Evolutionary conservation across 1,140 invertebrate genomes (phyloP), one percentile per base, ranked within the genome.

Genomic region (Drosophila subobscura): DNA sequence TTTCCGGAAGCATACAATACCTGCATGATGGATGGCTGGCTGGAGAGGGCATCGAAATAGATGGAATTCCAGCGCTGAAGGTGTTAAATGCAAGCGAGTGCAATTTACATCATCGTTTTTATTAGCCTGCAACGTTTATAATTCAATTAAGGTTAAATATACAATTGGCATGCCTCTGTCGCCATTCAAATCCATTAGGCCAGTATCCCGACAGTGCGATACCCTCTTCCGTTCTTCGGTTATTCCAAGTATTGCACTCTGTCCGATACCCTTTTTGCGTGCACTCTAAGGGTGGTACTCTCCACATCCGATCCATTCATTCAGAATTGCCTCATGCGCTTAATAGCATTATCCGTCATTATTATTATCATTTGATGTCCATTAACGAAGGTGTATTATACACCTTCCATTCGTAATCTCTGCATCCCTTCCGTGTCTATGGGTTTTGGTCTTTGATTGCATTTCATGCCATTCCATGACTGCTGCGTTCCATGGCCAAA

Each of bases 101-200:
- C 65, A 72, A 88, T 88, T 88, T 83, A 88, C 83, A 88, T 88
- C 83, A 88, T 88, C 83, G 83, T 81, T 88, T 88, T 88, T 88
- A 88, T 88, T 88, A 88, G 83, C 83, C 64, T 53, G 37, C 51
- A 79, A 71, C 83, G 72, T 77, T 88, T 88, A 88, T 83, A 88
- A 88, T 88, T 88, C 78, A 88, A 88, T 88, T 88, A 88, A 88
- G 79, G 59, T 66, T 61, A 70, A 77, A 75, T 75, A 51, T 51
- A 66, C 73, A 64, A 71, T 74, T 74, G 65, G 51, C 63, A 61
- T 50, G 56, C 40, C 27, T 37, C 33, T 23, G 23, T 44, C 33
- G 45, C 2, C 1, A 41, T 12, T 37, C 3, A 0, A 33, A 37
- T 37, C 33, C 10, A 37, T 37, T 37, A 4, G 10, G 4, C 7